phyloP scores from a whole-genome alignment of 2,888 invertebrate species.

The Andrena minutula region DNA sequence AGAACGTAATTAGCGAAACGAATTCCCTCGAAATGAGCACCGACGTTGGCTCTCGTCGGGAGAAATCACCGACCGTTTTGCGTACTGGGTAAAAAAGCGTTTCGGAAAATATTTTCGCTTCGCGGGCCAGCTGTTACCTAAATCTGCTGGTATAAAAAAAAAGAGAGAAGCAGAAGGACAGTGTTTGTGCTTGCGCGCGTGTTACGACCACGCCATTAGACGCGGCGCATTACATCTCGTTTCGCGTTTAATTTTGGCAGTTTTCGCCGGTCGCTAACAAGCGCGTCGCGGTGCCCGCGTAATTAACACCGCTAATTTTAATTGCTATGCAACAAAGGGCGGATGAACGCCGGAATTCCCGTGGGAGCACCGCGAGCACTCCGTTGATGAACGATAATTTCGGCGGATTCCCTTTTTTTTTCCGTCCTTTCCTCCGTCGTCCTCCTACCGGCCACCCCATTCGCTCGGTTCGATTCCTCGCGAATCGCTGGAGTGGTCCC shows the following conservation, averaged over 20 bases:
- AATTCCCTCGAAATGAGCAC: constrained; percentile 41
- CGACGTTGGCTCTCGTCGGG: constrained; percentile 20
- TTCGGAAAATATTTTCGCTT: constrained; percentile 60
- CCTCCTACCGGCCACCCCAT: constrained; percentile 30
- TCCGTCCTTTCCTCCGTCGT: constrained; percentile 30
- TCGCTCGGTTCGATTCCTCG: constrained; percentile 64
- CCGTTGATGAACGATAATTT: constrained; percentile 83
- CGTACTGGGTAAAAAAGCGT: constrained; percentile 13
- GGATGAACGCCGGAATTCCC: constrained; percentile 80
- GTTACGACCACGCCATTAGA: constrained; percentile 72
- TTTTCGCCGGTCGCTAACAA: constrained; percentile 79
- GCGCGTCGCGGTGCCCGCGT: constrained; percentile 73
- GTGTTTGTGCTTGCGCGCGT: neutral
- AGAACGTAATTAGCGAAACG: constrained; percentile 20
- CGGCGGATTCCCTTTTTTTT: constrained; percentile 67
- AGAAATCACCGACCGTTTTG: constrained; percentile 18
- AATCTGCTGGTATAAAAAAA: constrained; percentile 58
- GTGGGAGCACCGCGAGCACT: constrained; percentile 75
- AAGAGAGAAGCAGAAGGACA: neutral
- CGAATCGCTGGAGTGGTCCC: constrained; percentile 36
- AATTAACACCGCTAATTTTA: constrained; percentile 85
- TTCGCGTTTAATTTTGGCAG: constrained; percentile 80
- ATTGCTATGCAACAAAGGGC: constrained; percentile 83
- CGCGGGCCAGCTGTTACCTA: constrained; percentile 40
- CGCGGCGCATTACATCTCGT: constrained; percentile 79